These are phyloP conservation scores for Cynopterus sphinx DNA, from an alignment of 2,797 vertebrate species.

Conservation along the genomic window DNA sequence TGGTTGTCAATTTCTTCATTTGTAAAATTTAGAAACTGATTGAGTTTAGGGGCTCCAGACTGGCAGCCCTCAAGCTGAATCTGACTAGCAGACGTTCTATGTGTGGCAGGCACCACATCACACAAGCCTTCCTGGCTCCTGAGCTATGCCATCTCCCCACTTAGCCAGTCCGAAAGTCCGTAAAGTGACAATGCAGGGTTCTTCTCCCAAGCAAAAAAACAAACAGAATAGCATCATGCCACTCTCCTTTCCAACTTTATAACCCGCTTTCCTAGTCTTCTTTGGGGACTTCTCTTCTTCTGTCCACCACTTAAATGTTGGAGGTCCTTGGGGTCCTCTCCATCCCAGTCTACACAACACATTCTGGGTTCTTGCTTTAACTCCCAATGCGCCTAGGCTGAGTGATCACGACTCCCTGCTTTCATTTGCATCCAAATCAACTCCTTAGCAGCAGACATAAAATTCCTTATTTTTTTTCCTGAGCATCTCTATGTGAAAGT, in stretches of 20 bases:
- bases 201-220: neutral
- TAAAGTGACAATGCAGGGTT: neutral
- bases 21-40: neutral
- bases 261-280: neutral
- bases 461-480: neutral
- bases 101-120: accelerated
- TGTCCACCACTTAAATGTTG: neutral
- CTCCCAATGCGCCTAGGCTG: neutral
- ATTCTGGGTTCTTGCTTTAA: neutral
- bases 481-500: neutral
- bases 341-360: neutral
- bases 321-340: neutral
- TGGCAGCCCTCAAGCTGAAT: neutral
- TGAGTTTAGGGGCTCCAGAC: neutral
- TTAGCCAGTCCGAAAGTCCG: neutral
- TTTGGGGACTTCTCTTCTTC: neutral
- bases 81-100: neutral
- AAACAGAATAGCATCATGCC: neutral
- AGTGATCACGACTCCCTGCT: neutral
- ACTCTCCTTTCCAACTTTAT: neutral
- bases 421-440: neutral
- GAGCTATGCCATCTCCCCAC: neutral
- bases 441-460: neutral
- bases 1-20: neutral
- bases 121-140: neutral